Evolutionary conservation across 2,888 invertebrate species (phyloP).

Genomic region (Hydriomena furcata): DNA sequence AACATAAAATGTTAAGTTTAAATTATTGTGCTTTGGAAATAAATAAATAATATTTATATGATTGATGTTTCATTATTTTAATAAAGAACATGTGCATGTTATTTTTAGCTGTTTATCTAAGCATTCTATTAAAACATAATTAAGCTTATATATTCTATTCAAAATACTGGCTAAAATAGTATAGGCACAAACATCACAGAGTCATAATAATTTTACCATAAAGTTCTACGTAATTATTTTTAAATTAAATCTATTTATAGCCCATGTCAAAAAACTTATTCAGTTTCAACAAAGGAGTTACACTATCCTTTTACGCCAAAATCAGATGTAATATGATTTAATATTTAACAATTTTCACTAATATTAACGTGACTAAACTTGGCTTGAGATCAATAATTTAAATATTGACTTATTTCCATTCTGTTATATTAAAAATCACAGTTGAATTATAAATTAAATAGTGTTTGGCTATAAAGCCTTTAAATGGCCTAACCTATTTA

Average conservation of each 20-base stretch:
- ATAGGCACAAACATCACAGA: conserved; percentile 70
- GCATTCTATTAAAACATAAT: conserved; percentile 3
- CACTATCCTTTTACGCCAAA: conserved; percentile 19
- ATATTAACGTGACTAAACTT: conserved; percentile 54
- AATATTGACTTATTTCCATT: conserved; percentile 46
- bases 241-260: neutral
- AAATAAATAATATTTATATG: conserved; percentile 1
- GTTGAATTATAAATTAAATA: conserved; percentile 17
- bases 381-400: conserved; percentile 61
- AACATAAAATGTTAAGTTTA: conserved; percentile 27
- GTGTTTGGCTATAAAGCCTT: neutral
- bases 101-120: conserved; percentile 2
- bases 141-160: conserved; percentile 1
- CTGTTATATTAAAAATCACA: conserved; percentile 30
- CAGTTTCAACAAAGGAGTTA: conserved; percentile 1
- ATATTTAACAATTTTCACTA: conserved; percentile 17
- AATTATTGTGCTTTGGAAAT: conserved; percentile 10
- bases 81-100: neutral
- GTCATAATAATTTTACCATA: conserved; percentile 14
- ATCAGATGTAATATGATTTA: neutral
- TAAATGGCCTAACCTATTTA: neutral
- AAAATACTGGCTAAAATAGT: conserved; percentile 60
- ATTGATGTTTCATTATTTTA: neutral
- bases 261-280: neutral
- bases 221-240: neutral